Evolutionary conservation across 2,113 vertebrate species (phyloP), one percentile per base, ranked within the genome.

Genomic region (Tauraco erythrolophus): DNA sequence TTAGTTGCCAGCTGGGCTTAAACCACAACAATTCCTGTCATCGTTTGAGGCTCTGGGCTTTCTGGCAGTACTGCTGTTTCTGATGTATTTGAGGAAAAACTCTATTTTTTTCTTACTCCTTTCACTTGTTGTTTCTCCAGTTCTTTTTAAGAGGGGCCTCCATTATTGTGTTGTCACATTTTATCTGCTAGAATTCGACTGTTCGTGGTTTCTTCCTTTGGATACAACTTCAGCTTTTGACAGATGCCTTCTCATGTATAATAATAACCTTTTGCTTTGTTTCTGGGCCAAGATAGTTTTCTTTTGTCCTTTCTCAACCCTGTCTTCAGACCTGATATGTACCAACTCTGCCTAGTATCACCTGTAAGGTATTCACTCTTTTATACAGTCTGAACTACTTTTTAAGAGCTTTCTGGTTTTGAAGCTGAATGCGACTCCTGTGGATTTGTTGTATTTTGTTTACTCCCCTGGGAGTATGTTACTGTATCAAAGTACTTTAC

Each of bases 121-220:
- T 62, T 75, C 12, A 23, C 24, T 62, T 76, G 3, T n/a, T 68
- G 22, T 24, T 69, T 27, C 13, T 48, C 14, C 1, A 11, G 14
- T 65, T 7, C 14, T 65, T 7, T 27, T 81, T 64, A 41, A 28
- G 1, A 19, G 6, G 2, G 1, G 2, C 2, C 6, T 71, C 9
- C 6, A 43, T 48, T 84, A 48, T 10, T 64, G 5, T 41, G 12
- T 81, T 81, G 84, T 84, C 43, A 61, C 23, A 53, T 62, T 66
- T 69, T 57, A 77, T 43, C 8, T 77, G 9, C 8, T 19, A 64
- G 43, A 64, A 54, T 88, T 50, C 64, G 23, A 13, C n/a, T 66
- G 10, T 6, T 50, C 16, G 61, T 74, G 19, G 4, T 61, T 69
- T 91, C 21, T 78, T 56, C 18, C 28, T 83, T 75, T 48, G 23